Evolutionary conservation across 2,888 invertebrate genomes (phyloP), one percentile per base, ranked within the genome.

Genomic region (Linyphia triangularis): DNA sequence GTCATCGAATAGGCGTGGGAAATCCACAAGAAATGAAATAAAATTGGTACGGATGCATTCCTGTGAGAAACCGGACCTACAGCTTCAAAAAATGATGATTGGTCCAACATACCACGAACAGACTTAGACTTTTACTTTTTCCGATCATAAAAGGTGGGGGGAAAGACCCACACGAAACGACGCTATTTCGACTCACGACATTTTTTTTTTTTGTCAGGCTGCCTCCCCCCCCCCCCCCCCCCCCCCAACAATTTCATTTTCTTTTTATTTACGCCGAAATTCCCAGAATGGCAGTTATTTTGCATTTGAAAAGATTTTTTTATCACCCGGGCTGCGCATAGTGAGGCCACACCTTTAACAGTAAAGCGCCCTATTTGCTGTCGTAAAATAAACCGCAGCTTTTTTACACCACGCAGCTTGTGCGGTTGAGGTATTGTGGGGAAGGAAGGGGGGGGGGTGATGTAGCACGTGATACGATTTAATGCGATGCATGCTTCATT

Each of bases 281-380:
- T 72, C 70, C 78, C 63, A 79, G 79, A 86, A 86, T 73, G 81
- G 79, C 79, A 86, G 86, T 86, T 86, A 86, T 86, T 86, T 86
- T 86, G 86, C 86, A 86, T 86, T 72, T 51, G 86, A 79, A 81
- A 86, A 19, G 61, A 24, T 67, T 59, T 81, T 81, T 73, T 83
- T 69, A n/a, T 70, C 28, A 22, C 43, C 16, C 30, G 51, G 51
- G 22, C 70, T 13, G 37, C 37, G 59, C 37, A 57, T 51, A 13
- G 3, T 40, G n/a, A 13, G 28, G 72, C 85, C 77, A 85, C 69
- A 85, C 85, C 85, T 85, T 67, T 40, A 75, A 81, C 33, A 85
- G 70, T 72, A 81, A 81, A 86, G 72, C 28, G 43, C 33, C 69
- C 51, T 61, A 79, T 79, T 82, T 51, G 16, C 33, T n/a, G 72